Base-by-base conservation (phyloP, 2,797 vertebrate genomes). In the Argya squamiceps region DNA sequence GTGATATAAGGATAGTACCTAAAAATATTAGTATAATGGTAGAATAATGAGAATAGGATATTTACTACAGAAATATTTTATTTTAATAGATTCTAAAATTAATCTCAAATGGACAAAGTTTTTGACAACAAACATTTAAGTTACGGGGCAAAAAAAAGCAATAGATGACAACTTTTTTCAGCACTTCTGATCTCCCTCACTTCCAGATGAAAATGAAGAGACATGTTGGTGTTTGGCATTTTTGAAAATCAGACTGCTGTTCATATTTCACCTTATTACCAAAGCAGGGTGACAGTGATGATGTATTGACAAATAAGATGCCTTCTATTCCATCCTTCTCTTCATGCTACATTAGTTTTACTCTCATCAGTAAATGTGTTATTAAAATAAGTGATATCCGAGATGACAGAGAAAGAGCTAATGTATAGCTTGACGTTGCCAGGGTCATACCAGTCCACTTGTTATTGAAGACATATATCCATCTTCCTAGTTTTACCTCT, bases 231-330 rank as follows among this genome's bases (percentile, higher is more conserved):
- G 34, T 37, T 27, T 37, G 43, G 47, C 76, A 32, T 60, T 81
- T 89, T 64, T 70, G 58, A 81, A 88, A 91, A 78, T 69, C 84
- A 84, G 36, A 23, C 65, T 86, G 55, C 32, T 3, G 2, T 73
- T 89, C 76, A 44, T 88, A 81, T 63, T 67, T 89, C 36, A 80
- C 60, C 44, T 84, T 70, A 55, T 76, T 91, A 91, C 76, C 36
- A 63, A 91, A 86, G 69, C 73, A 55, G 70, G 47, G 34, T 94
- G 94, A 94, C 84, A 91, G 82, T 89, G 92, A 93, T 2, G 0
- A 52, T 47, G 41, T 88, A 92, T 92, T 89, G 89, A 95, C 89
- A 97, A 96, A 97, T 91, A 92, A 84, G 76, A 73, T 89, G 76
- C 82, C 36, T 91, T 94, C 79, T 78, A 41, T 89, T 73, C 82